Evolutionary conservation across 1,140 invertebrate species (phyloP).

Genomic region (Drosophila rufa): DNA sequence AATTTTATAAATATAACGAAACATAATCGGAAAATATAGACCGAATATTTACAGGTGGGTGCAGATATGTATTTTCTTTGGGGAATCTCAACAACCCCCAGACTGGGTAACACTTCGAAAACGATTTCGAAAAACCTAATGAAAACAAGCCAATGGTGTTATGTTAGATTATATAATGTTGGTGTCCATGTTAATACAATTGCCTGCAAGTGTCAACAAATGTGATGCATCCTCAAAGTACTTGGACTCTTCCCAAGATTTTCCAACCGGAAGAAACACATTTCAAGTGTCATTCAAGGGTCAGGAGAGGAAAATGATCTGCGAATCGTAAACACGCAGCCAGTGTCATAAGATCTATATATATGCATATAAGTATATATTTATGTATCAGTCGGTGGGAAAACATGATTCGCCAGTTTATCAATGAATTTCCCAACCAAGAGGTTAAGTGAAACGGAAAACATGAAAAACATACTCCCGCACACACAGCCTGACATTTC

Average conservation of each 20-base stretch:
- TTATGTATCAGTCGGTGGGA: background rate
- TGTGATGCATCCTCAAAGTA: slow-evolving; percentile 11
- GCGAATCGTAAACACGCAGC: slow-evolving; percentile 32
- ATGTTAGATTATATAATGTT: slow-evolving; percentile 66
- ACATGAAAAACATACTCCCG: slow-evolving; percentile 26
- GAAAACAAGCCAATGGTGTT: slow-evolving; percentile 48
- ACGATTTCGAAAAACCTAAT: background rate
- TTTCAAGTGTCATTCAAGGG: slow-evolving; percentile 36
- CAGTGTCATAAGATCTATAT: slow-evolving; percentile 27
- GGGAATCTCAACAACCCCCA: background rate
- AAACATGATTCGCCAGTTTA: slow-evolving; percentile 61
- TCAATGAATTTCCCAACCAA: slow-evolving; percentile 61
- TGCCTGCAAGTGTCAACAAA: slow-evolving; percentile 52
- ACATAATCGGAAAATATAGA: slow-evolving; percentile 53
- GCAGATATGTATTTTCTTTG: slow-evolving; percentile 2
- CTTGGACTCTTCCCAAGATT: slow-evolving; percentile 1
- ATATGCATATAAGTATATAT: background rate
- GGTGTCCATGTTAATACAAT: slow-evolving; percentile 35
- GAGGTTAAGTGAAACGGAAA: slow-evolving; percentile 6
- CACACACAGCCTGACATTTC: slow-evolving; percentile 30
- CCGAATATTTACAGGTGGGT: slow-evolving; percentile 72
- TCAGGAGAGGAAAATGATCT: slow-evolving; percentile 36
- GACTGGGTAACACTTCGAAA: background rate
- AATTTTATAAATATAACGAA: slow-evolving; percentile 31
- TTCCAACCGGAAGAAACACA: background rate